Conservation (phyloP, 2,113 vertebrate genomes). For the Calonectris borealis region DNA sequence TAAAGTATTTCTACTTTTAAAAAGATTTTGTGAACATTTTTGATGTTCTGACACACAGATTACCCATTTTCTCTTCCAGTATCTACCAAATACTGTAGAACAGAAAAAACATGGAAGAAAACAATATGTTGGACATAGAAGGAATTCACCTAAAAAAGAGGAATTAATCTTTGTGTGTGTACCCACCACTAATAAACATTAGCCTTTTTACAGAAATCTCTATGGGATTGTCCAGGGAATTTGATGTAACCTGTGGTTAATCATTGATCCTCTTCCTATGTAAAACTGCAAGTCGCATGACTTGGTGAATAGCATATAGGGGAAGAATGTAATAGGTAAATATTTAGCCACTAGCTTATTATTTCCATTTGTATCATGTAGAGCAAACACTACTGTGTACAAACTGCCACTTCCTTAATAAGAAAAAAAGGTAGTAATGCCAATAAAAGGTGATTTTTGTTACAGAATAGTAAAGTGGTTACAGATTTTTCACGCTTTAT, state of each 20-base stretch:
- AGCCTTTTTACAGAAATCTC: background rate
- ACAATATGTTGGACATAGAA: background rate
- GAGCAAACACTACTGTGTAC: slow-evolving; percentile 5
- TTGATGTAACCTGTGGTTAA: slow-evolving; percentile 47
- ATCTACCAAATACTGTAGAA: background rate
- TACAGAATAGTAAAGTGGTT: background rate
- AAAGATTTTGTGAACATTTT: background rate
- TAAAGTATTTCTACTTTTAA: background rate
- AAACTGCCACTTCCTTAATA: slow-evolving; percentile 35
- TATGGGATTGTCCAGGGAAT: background rate
- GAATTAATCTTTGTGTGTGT: background rate
- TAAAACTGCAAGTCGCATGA: background rate
- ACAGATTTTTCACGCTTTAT: background rate
- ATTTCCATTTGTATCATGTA: slow-evolving; percentile 4
- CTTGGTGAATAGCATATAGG: slow-evolving; percentile 22
- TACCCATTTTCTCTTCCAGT: background rate
- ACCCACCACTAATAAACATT: background rate
- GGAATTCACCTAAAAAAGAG: background rate
- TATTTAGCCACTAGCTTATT: slow-evolving; percentile 52
- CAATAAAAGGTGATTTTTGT: slow-evolving; percentile 21
- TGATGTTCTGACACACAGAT: fast-evolving
- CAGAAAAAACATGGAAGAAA: background rate
- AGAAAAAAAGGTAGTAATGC: background rate
- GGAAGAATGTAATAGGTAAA: slow-evolving; percentile 58
- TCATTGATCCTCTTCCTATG: slow-evolving; percentile 46